These are phyloP conservation scores for Galerucella nymphaeae DNA, from an alignment of 2,888 invertebrate genomes.

Conservation along the genomic window DNA sequence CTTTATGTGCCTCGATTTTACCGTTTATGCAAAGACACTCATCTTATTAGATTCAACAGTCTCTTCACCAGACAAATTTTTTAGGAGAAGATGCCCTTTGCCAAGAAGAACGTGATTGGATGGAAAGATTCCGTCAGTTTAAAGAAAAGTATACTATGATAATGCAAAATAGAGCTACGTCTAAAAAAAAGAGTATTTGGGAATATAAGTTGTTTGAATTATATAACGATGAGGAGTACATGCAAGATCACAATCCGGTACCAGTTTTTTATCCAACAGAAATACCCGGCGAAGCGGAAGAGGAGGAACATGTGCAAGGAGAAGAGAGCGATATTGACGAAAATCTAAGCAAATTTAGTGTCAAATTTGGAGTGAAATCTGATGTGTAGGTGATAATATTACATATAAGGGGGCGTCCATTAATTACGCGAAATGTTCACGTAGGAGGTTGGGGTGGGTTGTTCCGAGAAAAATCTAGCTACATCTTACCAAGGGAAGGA, in stretches of 20 bases:
- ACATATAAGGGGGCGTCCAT: no score
- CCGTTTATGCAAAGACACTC: no score
- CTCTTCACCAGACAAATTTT: no score
- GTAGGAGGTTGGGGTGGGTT: no score
- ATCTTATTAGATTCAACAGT: no score
- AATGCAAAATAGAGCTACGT: conserved; percentile 39
- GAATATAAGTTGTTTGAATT: conserved; percentile 45
- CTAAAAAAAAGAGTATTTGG: conserved; percentile 38
- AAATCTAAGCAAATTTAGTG: background rate
- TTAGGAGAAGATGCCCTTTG: conserved; percentile 38
- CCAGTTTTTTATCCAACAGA: conserved; percentile 44
- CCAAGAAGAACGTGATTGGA: conserved; percentile 47
- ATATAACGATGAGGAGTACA: conserved; percentile 46
- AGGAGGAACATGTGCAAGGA: conserved; percentile 18
- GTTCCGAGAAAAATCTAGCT: no score
- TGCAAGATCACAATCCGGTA: conserved; percentile 37
- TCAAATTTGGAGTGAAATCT: background rate
- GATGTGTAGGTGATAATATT: background rate
- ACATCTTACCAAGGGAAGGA: no score
- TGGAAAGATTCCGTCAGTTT: conserved; percentile 48
- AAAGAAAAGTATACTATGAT: conserved; percentile 46
- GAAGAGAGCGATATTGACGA: background rate
- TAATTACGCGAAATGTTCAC: no score
- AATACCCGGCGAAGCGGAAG: background rate
- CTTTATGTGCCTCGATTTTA: no score